A percentile compares a stretch with the other conserved stretches of the same genome.
These are phyloP conservation scores for Nineta flava DNA, from an alignment of 2,888 invertebrate genomes.

Conservation along the genomic window DNA sequence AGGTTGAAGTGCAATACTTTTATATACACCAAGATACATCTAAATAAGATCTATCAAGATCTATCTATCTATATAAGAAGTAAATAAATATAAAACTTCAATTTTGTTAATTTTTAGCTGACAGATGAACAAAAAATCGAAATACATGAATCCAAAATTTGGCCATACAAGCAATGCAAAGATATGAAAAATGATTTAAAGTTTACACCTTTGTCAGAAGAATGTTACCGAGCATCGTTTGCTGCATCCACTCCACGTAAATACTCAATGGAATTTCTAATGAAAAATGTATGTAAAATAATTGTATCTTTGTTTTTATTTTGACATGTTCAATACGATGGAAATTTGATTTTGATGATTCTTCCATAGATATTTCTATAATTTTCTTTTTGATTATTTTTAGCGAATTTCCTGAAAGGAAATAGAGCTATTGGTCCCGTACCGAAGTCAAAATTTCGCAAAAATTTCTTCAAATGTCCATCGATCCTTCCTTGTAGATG, in stretches of 20 bases:
- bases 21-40: no score
- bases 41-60: no score
- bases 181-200: slow-evolving; percentile 2
- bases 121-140: slow-evolving; percentile 8
- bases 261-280: slow-evolving; percentile 16
- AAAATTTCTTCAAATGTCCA: no score
- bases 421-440: no score
- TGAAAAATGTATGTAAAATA: slow-evolving; percentile 15
- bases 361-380: neutral
- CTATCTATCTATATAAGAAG: no score
- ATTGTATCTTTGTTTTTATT: neutral
- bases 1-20: no score
- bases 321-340: no score
- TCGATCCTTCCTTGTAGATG: no score
- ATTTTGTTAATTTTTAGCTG: slow-evolving; percentile 5
- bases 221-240: slow-evolving; percentile 14
- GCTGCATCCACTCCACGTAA: slow-evolving; percentile 16
- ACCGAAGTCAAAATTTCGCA: no score
- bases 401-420: no score
- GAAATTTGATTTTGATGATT: no score
- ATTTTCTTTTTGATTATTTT: neutral
- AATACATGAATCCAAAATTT: slow-evolving; percentile 4
- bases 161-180: slow-evolving; percentile 10
- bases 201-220: slow-evolving; percentile 8
- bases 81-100: no score